A percentile compares a stretch with the other conserved stretches of the same genome.
These are phyloP conservation scores for Romanogobio albipinnatus DNA, from an alignment of 2,113 vertebrate species.

Conservation along the genomic window DNA sequence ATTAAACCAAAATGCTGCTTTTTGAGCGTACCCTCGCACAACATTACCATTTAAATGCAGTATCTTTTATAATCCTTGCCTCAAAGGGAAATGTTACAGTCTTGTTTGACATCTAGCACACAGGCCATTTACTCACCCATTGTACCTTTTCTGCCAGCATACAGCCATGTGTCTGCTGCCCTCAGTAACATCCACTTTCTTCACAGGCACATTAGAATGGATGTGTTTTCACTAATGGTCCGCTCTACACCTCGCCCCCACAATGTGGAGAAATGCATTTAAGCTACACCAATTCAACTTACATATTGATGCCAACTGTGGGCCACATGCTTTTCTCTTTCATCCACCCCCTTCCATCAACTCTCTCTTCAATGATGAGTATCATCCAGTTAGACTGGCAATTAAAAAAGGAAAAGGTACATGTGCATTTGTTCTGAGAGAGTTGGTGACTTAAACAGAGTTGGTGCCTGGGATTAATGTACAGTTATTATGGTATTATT, in stretches of 20 bases:
- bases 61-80: slow-evolving; percentile 30
- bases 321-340: slow-evolving; percentile 25
- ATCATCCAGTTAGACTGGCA: slow-evolving; percentile 37
- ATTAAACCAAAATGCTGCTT: slow-evolving; percentile 33
- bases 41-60: slow-evolving; percentile 31
- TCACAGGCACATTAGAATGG: slow-evolving; percentile 38
- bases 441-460: neutral
- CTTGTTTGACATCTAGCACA: slow-evolving; percentile 25
- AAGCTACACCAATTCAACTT: slow-evolving; percentile 34
- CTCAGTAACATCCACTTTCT: slow-evolving; percentile 24
- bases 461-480: neutral
- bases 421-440: neutral
- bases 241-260: slow-evolving; percentile 60
- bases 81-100: slow-evolving; percentile 22
- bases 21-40: neutral
- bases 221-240: slow-evolving; percentile 62
- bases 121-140: slow-evolving; percentile 4
- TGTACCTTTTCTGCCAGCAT: slow-evolving; percentile 25
- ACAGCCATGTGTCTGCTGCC: slow-evolving; percentile 30
- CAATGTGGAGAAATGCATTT: slow-evolving; percentile 42
- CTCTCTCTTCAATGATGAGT: slow-evolving; percentile 28
- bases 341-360: slow-evolving; percentile 39
- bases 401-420: slow-evolving; percentile 20
- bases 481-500: neutral
- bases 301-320: slow-evolving; percentile 1